Conservation (phyloP, 2,113 vertebrate genomes). For the Catharus fuscescens region DNA sequence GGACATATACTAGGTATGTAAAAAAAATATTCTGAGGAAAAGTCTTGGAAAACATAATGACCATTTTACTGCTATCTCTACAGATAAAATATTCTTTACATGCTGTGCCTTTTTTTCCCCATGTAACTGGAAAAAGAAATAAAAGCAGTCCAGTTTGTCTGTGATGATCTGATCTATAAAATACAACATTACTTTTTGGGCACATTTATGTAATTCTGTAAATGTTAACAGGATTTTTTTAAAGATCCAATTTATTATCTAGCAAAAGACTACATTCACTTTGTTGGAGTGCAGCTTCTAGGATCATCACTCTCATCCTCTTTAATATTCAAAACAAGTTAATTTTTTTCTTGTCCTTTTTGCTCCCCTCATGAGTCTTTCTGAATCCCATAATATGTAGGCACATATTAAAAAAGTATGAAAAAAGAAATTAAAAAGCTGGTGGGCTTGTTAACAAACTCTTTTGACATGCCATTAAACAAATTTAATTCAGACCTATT, state of each 20-base stretch:
- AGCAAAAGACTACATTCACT: not conserved
- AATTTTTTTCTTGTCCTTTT: not conserved
- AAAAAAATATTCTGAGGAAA: not conserved
- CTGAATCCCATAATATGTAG: not conserved
- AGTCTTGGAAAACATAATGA: not conserved
- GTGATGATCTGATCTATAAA: not conserved
- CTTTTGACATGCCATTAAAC: constrained; percentile 3
- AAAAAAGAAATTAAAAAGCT: constrained; percentile 24
- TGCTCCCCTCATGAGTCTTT: not conserved
- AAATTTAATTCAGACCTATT: constrained; percentile 24
- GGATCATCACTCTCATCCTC: not conserved
- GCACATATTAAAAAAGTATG: not conserved
- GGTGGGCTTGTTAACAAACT: not conserved
- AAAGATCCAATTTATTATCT: not conserved
- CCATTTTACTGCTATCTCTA: not conserved
- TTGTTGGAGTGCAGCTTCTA: not conserved
- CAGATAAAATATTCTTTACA: not conserved
- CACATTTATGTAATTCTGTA: not conserved
- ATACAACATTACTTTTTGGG: not conserved
- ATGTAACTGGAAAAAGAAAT: not conserved
- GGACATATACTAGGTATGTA: not conserved
- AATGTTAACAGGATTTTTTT: not conserved
- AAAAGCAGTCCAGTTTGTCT: not conserved
- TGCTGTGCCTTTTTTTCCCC: not conserved
- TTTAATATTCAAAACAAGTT: not conserved